Conservation (phyloP, 2,888 invertebrate genomes). For the Trisateles emortualis region DNA sequence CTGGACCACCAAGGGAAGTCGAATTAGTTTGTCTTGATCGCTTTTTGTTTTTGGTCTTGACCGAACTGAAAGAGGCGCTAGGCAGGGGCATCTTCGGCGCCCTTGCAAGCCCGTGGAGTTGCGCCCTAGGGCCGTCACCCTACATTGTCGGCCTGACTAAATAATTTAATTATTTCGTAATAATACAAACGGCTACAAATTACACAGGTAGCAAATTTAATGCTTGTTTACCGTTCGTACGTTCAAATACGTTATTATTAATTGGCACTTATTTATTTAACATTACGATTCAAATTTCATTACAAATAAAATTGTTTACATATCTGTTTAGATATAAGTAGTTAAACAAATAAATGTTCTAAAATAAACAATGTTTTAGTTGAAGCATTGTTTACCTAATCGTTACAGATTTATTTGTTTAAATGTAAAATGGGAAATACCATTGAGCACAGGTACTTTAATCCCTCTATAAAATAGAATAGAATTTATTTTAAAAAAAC, state of each 20-base stretch:
- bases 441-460: no score
- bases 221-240: conserved; percentile 1
- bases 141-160: no score
- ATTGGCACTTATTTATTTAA: neutral
- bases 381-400: neutral
- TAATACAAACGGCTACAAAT: neutral
- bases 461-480: no score
- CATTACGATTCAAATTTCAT: neutral
- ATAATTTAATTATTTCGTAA: conserved; percentile 9
- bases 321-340: neutral
- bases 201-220: neutral
- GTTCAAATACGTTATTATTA: conserved; percentile 11
- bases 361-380: neutral
- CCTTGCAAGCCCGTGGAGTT: no score
- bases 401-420: neutral
- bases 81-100: no score
- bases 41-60: no score
- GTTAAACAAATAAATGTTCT: neutral
- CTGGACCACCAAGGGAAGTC: no score
- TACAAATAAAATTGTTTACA: neutral
- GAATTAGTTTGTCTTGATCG: no score
- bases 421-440: neutral
- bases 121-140: no score
- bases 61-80: no score
- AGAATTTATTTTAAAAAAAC: no score